Conservation (phyloP, 2,797 vertebrate species). For the Anguilla anguilla region DNA sequence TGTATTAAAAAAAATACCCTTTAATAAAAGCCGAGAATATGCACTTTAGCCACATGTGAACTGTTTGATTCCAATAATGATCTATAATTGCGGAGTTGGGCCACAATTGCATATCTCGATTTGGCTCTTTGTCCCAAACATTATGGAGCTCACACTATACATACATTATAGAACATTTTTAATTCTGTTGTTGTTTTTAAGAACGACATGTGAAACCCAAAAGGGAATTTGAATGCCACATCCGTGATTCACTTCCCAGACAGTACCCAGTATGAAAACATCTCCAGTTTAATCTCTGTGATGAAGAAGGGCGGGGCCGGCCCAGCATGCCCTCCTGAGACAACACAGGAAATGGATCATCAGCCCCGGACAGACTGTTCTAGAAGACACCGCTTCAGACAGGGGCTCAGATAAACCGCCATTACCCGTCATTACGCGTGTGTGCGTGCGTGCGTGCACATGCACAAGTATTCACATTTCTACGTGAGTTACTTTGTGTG, state of each 20-base stretch:
- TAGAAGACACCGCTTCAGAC: background rate
- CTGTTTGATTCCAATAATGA: too few relatives aligned
- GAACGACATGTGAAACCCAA: background rate
- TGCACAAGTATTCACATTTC: too few relatives aligned
- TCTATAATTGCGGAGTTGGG: too few relatives aligned
- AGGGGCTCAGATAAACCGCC: constrained; percentile 2
- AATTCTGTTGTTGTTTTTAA: background rate
- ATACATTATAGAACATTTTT: background rate
- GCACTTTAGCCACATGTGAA: too few relatives aligned
- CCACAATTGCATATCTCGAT: too few relatives aligned
- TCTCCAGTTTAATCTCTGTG: constrained; percentile 17
- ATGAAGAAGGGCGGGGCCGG: background rate
- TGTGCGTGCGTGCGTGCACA: background rate
- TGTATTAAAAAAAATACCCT: background rate
- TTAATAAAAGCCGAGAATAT: too few relatives aligned
- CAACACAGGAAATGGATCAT: constrained; percentile 3
- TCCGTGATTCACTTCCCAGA: constrained; percentile 16
- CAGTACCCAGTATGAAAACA: background rate
- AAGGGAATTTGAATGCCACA: background rate
- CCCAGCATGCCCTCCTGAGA: constrained; percentile 28
- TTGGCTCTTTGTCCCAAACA: too few relatives aligned
- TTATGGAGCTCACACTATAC: too few relatives aligned
- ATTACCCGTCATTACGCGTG: background rate
- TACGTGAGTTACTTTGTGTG: too few relatives aligned
- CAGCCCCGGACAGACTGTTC: background rate